Base-by-base conservation (phyloP, 2,113 vertebrate species). In the Chaetura pelagica region DNA sequence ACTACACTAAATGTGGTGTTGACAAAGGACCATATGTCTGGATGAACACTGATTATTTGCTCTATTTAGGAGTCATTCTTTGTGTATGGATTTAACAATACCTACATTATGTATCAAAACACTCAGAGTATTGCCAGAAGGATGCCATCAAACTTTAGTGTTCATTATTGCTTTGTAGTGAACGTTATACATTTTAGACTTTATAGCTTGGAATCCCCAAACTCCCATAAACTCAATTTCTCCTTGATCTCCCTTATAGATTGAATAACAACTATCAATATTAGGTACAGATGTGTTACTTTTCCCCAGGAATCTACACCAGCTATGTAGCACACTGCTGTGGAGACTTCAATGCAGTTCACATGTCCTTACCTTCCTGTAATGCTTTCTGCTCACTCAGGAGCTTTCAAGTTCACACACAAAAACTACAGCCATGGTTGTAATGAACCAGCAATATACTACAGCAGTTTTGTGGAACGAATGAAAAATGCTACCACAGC, bases 121-220 rank as follows among this genome's bases (percentile, higher is more conserved):
- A 91, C 20, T 58, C 30, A 49, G 11, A 62, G 22, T 38, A 58
- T 40, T 92, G 32, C 57, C 0, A 2, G 52, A 79, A 75, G 57
- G 35, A 75, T 64, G 46, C 38, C 1, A 91, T 90, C 42, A 80
- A 52, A 83, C 87, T 71, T 92, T 80, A 75, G 57, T 67, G 38
- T 42, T 54, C 3, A 19, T 67, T 72, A 72, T 42, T 57, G 26
- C 68, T 90, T 90, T 90, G 40, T 83, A 79, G 19, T 66, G 57
- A 89, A 52, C 40, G 42, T 69, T 48, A 44, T 51, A 61, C 7
- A 38, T 75, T 66, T 55, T 44, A 69, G 27, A 98, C 98, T 98
- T 98, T 29, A 98, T 96, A 96, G 98, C 98, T 95, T 97, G 95
- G 97, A 97, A 98, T 74, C 98, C 98, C 21, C 73, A 84, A 88